Conservation (phyloP, 2,888 invertebrate species). For the Marronus borbonicus region DNA sequence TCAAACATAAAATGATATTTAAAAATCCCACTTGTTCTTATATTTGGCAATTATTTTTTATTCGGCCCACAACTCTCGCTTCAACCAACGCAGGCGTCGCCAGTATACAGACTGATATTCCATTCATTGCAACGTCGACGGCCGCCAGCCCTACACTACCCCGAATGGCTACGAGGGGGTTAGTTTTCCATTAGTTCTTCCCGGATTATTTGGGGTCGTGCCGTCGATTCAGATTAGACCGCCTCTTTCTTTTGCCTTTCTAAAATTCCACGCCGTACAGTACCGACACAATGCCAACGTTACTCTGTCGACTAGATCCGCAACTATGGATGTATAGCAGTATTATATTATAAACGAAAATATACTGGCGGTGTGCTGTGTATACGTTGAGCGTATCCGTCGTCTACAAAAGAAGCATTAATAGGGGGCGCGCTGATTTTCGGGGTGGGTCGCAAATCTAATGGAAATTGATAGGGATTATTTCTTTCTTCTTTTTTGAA, state of each 20-base stretch:
- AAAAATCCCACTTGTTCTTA: no score
- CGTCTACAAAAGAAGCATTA: slow-evolving; percentile 61
- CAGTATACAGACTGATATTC: background rate
- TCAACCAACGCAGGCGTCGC: background rate
- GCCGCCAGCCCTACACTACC: background rate
- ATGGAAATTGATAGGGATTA: slow-evolving; percentile 58
- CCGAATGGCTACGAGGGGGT: slow-evolving; percentile 54
- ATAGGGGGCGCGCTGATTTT: slow-evolving; percentile 57
- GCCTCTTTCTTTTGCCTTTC: slow-evolving; percentile 59
- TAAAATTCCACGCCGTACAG: background rate
- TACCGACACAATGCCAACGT: background rate
- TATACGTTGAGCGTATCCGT: slow-evolving; percentile 12
- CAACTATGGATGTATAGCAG: no score
- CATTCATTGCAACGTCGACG: background rate
- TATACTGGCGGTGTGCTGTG: background rate
- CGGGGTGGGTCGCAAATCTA: slow-evolving; percentile 55
- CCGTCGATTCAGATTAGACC: slow-evolving; percentile 64
- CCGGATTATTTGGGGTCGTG: slow-evolving; percentile 65
- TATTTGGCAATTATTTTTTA: no score
- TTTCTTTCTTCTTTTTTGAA: slow-evolving; percentile 7
- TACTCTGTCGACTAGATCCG: background rate
- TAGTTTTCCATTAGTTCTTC: slow-evolving; percentile 63
- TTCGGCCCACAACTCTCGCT: no score
- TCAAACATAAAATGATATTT: no score
- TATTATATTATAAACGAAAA: no score